These are phyloP conservation scores for Gisinianus flammeolus DNA, from an alignment of 2,888 invertebrate species.

Conservation along the genomic window DNA sequence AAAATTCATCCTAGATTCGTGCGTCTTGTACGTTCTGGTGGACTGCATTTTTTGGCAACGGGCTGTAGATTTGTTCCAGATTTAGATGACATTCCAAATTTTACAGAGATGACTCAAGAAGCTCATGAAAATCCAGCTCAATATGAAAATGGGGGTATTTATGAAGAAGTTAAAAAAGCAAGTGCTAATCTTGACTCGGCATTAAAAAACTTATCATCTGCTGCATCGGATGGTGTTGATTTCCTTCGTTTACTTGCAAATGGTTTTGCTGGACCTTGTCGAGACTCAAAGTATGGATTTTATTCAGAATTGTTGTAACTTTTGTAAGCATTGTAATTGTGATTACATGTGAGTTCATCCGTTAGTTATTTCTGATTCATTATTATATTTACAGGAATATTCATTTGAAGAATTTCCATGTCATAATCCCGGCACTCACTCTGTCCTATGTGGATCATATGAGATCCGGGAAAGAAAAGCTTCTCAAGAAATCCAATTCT, in stretches of 20 bases:
- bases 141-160: neutral
- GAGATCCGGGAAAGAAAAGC: slow-evolving; percentile 87
- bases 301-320: neutral
- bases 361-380: neutral
- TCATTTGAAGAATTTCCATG: slow-evolving; percentile 89
- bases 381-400: slow-evolving; percentile 69
- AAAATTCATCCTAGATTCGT: slow-evolving; percentile 76
- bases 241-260: slow-evolving; percentile 77
- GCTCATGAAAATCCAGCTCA: neutral
- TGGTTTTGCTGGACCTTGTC: slow-evolving; percentile 88
- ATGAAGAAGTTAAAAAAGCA: slow-evolving; percentile 1
- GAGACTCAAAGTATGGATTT: slow-evolving; percentile 66
- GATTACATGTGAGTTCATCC: neutral
- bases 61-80: slow-evolving; percentile 89
- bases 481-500: slow-evolving; percentile 80
- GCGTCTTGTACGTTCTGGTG: slow-evolving; percentile 90
- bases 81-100: slow-evolving; percentile 71
- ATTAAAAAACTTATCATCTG: slow-evolving; percentile 47
- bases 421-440: slow-evolving; percentile 90
- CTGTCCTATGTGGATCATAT: slow-evolving; percentile 95
- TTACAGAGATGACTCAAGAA: slow-evolving; percentile 65
- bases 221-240: slow-evolving; percentile 48
- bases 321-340: neutral
- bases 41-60: slow-evolving; percentile 88
- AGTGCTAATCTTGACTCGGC: slow-evolving; percentile 45